These are phyloP conservation scores for Epizoanthus rinbou DNA, from an alignment of 92 coral and sea anemone species.

Conservation along the genomic window DNA sequence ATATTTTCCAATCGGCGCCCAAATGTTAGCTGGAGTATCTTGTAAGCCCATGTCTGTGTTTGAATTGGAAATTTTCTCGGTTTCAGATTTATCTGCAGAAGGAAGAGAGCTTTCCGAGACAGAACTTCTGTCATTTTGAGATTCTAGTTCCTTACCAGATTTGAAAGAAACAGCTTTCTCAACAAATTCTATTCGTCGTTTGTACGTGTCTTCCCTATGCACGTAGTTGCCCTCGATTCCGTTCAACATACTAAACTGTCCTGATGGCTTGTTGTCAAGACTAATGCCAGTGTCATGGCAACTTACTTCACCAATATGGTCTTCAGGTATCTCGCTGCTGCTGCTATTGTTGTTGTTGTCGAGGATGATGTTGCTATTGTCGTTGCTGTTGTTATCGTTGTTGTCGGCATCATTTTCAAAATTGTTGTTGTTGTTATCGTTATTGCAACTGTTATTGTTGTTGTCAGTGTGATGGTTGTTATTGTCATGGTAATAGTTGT, in stretches of 20 bases:
- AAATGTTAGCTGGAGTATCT: neutral
- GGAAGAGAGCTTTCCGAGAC: neutral
- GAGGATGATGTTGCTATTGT: neutral
- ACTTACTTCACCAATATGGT: too few species aligned
- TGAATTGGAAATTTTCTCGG: neutral
- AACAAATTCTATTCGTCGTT: neutral
- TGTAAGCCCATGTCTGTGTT: neutral
- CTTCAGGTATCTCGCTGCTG: neutral
- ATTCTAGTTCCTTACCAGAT: neutral
- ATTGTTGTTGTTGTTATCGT: neutral
- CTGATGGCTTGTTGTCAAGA: neutral
- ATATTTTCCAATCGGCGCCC: neutral
- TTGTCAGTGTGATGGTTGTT: neutral
- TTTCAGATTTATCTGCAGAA: neutral
- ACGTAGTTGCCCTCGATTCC: neutral
- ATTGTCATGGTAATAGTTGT: too few species aligned
- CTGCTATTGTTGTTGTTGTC: slow-evolving; percentile 5
- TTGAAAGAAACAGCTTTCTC: neutral
- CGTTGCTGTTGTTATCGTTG: neutral
- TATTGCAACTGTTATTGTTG: neutral
- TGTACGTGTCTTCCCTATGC: neutral
- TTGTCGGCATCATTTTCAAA: neutral
- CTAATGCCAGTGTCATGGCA: neutral
- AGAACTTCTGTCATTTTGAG: neutral
- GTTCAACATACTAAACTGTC: neutral